These are phyloP conservation scores for Diadema setosum DNA, from an alignment of 35 echinoderm and acorn worm genomes.

Conservation along the genomic window DNA sequence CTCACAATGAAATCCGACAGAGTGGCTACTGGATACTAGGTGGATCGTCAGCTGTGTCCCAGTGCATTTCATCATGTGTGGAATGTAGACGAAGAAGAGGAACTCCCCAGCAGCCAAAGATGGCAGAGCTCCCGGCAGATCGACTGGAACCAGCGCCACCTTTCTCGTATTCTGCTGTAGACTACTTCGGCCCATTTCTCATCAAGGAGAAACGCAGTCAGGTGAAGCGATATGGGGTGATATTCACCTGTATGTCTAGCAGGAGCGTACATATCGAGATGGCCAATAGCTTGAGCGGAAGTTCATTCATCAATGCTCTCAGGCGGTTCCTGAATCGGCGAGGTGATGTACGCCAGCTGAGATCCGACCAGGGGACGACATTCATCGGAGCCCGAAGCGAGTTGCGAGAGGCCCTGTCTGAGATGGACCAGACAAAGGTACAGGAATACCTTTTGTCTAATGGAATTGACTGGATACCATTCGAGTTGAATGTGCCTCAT, in stretches of 20 bases:
- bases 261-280: constrained; percentile 55
- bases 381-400: constrained; percentile 57
- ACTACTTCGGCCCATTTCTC: constrained; percentile 52
- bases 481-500: constrained; percentile 59
- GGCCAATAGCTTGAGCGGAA: constrained; percentile 3
- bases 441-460: not conserved
- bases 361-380: constrained; percentile 46
- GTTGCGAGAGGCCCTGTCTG: constrained; percentile 30
- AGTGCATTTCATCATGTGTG: not conserved
- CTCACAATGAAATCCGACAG: not conserved
- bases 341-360: constrained; percentile 20
- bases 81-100: not conserved
- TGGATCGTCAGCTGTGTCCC: not conserved
- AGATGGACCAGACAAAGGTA: constrained; percentile 46
- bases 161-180: constrained; percentile 43
- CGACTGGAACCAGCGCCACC: not conserved
- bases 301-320: constrained; percentile 53
- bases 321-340: constrained; percentile 21
- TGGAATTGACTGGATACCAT: not conserved
- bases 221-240: constrained; percentile 46
- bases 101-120: not conserved
- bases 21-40: not conserved
- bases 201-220: constrained; percentile 29
- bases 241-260: constrained; percentile 46
- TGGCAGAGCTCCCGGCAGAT: not conserved